Percentiles rank a stretch among this genome's conserved stretches.
phyloP scores from a whole-genome alignment of 1,140 invertebrate genomes.

The Daktulosphaira vitifoliae region DNA sequence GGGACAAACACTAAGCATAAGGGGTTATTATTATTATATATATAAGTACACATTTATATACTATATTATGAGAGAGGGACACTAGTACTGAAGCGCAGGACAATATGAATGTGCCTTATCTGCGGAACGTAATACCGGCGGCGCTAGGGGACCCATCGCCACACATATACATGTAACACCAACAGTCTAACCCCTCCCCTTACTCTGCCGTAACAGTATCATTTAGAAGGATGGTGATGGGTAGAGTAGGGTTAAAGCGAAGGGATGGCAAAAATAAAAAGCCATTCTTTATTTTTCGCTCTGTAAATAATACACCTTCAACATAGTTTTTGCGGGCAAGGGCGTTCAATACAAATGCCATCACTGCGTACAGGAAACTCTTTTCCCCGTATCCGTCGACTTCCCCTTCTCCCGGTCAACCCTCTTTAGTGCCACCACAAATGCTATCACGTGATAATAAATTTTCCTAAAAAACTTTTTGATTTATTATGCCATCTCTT shows the following conservation, averaged over 20 bases:
- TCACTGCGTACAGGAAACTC: conserved; percentile 3
- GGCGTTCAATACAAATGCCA: conserved; percentile 5
- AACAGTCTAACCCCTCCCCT: neutral
- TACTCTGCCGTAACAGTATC: neutral
- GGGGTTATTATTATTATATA: conserved; percentile 7
- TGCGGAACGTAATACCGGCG: conserved; percentile 24
- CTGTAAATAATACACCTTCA: conserved; percentile 21
- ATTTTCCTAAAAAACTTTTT: conserved; percentile 23
- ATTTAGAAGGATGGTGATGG: neutral
- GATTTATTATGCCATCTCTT: conserved; percentile 7
- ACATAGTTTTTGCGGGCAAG: conserved; percentile 4
- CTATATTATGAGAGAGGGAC: neutral
- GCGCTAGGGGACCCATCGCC: neutral
- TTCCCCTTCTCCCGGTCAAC: neutral
- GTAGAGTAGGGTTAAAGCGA: neutral
- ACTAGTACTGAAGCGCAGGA: neutral
- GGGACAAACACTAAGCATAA: neutral
- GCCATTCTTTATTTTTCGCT: conserved; percentile 29
- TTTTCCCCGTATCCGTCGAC: neutral
- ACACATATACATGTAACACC: neutral
- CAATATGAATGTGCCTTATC: conserved; percentile 31
- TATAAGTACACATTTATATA: neutral
- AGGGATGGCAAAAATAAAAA: conserved; percentile 4
- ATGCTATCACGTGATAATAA: conserved; percentile 27
- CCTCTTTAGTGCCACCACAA: conserved; percentile 19